Evolutionary conservation across 35 echinoderm and acorn worm genomes (phyloP).

Genomic region (Ophiothrix spiculata): DNA sequence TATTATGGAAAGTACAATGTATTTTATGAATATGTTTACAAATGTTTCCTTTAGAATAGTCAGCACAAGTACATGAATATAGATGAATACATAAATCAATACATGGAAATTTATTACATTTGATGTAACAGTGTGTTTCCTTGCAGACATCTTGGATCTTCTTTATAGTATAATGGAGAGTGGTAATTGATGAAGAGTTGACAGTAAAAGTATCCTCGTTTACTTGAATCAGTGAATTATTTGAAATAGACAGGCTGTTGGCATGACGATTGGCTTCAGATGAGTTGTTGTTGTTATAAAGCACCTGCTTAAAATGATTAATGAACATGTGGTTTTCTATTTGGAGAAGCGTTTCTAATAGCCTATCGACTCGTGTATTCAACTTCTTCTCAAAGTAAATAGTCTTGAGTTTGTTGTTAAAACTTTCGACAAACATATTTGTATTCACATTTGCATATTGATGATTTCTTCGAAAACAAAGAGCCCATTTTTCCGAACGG

Average conservation of each 20-base stretch:
- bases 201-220: not conserved
- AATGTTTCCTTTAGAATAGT: not conserved
- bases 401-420: no score
- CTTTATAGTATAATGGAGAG: not conserved
- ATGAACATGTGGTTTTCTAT: not conserved
- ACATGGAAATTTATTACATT: not conserved
- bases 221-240: not conserved
- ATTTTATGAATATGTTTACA: not conserved
- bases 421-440: no score
- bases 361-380: not conserved
- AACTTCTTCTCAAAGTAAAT: not conserved
- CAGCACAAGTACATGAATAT: not conserved
- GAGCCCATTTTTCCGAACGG: not conserved
- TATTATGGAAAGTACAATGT: not conserved
- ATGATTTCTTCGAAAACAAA: not conserved
- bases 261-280: not conserved
- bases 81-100: not conserved
- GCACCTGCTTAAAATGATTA: not conserved
- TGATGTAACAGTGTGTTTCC: not conserved
- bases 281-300: not conserved
- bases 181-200: not conserved
- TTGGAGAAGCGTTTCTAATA: not conserved
- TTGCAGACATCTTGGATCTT: not conserved
- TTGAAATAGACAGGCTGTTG: not conserved
- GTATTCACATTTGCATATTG: no score